Evolutionary conservation across 2,888 invertebrate genomes (phyloP), one percentile per base, ranked within the genome.

Genomic region (Odontocolon sp.): DNA sequence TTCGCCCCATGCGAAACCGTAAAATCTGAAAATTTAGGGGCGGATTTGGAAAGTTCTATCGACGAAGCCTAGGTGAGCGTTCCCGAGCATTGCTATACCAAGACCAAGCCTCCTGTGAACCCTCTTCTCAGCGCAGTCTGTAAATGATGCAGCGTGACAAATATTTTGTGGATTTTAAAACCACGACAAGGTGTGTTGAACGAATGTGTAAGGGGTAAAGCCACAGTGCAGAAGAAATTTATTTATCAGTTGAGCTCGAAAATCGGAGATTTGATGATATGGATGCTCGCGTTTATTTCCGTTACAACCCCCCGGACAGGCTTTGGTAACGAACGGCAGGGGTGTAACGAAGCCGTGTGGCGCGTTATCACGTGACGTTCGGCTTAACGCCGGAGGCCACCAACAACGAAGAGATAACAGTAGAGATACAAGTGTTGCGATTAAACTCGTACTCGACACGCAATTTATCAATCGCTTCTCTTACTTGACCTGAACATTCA

Each of bases 11-110:
- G 54, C 50, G 70, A 74, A 31, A 68, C 81, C 83, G 81, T 86
- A 84, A 87, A 87, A 83, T 84, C 82, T 81, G 80, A 75, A 84
- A 87, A 87, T 75, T 75, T 75, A 66, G 54, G 21, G 70, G 64
- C 23, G 45, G 59, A 54, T 66, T 76, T 75, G 33, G 36, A 40
- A 14, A 28, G 45, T 70, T 31, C 70, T 42, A 70, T 52, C 64
- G 66, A 31, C 28, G 45, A 75, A 61, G 36, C 52, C 64, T 67
- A 59, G 40, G 59, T 67, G 50, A 38, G 14, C 57, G 47, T 31
- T n/a, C 21, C 21, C 38, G 23, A 47, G 23, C 18, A n/a, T 23
- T 3, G 21, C n/a, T n/a, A 9, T n/a, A 14, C 45, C 23, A 47
- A 21, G 11, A 47, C n/a, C 33, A 33, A 33, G n/a, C n/a, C 5